Conservation (phyloP, 2,888 invertebrate species). For the Teleogryllus oceanicus region DNA sequence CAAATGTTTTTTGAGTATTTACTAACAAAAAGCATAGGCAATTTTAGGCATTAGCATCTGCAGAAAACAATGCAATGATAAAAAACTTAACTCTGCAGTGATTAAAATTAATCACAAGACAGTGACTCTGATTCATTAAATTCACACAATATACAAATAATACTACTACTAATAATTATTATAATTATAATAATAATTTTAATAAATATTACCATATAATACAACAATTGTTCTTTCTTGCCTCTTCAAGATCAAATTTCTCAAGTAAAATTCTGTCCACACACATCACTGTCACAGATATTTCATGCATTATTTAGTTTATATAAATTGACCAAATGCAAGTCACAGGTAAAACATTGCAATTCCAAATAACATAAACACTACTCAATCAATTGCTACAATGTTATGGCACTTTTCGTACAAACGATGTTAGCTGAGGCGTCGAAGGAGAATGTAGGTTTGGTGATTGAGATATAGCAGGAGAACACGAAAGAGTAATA, state of each 20-base stretch:
- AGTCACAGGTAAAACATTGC: not conserved
- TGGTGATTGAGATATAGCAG: constrained; percentile 12
- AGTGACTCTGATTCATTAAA: not conserved
- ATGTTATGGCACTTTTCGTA: constrained; percentile 28
- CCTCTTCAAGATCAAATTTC: not conserved
- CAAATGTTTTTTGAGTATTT: not conserved
- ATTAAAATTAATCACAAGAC: not conserved
- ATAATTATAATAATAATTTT: not conserved
- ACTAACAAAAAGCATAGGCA: constrained; percentile 7
- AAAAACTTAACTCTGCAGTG: not conserved
- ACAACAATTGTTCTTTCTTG: not conserved
- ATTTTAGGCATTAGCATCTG: constrained; percentile 18
- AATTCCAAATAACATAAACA: constrained; percentile 6
- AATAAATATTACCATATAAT: constrained; percentile 9
- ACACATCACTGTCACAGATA: not conserved
- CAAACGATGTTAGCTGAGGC: constrained; percentile 18
- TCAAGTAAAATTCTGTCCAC: not conserved
- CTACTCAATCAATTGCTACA: constrained; percentile 22
- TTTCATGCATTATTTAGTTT: not conserved
- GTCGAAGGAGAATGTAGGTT: not conserved
- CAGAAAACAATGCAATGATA: not conserved
- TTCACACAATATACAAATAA: constrained; percentile 3
- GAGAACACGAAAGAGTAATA: not conserved
- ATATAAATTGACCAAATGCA: constrained; percentile 7
- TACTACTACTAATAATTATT: not conserved